A percentile compares a stretch with the other conserved stretches of the same genome.
Conservation (phyloP, 2,888 invertebrate species). For the Macaria liturata region DNA sequence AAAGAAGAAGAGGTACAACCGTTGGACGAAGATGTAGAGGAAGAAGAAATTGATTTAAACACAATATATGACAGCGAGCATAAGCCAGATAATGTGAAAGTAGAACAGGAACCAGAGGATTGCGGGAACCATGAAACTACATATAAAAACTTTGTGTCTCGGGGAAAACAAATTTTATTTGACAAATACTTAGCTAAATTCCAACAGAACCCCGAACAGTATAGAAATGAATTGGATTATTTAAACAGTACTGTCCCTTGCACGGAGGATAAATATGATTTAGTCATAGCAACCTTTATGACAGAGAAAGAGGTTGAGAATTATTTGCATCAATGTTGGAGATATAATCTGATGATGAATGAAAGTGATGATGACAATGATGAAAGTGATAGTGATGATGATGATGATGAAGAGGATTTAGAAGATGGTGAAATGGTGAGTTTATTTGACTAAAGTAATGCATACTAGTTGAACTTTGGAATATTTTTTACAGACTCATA, state of each 20-base stretch:
- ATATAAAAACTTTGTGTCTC: constrained; percentile 66
- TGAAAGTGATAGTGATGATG: constrained; percentile 2
- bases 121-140: constrained; percentile 63
- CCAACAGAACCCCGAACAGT: constrained; percentile 40
- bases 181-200: constrained; percentile 57
- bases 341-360: constrained; percentile 62
- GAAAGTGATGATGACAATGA: constrained; percentile 30
- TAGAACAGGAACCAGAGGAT: constrained; percentile 37
- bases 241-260: constrained; percentile 63
- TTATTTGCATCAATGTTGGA: constrained; percentile 72
- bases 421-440: constrained; percentile 46
- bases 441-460: neutral
- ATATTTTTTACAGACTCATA: too few species aligned
- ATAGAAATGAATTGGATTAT: constrained; percentile 57
- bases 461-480: too few species aligned
- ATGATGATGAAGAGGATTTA: constrained; percentile 33
- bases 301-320: constrained; percentile 69
- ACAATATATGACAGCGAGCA: constrained; percentile 62
- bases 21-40: constrained; percentile 46
- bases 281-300: constrained; percentile 55
- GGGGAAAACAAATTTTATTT: constrained; percentile 68
- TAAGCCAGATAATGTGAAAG: constrained; percentile 38
- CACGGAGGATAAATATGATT: constrained; percentile 70
- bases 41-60: constrained; percentile 61
- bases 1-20: constrained; percentile 65